Percentiles rank a stretch among this genome's conserved stretches.
phyloP scores from a whole-genome alignment of 2,888 invertebrate species.

The Dynastes grantii region DNA sequence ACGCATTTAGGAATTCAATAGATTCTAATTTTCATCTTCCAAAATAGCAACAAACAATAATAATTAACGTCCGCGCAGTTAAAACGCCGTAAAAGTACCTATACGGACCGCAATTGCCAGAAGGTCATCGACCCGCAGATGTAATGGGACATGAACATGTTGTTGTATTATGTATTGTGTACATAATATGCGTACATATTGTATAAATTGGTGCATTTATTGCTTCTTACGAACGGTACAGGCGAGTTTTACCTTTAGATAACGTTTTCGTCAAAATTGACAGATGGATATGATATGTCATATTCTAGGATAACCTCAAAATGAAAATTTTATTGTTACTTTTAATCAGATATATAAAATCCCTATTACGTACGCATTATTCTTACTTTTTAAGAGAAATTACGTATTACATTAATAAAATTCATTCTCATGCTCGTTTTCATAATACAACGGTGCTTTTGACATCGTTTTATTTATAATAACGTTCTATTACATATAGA shows the following conservation, averaged over 20 bases:
- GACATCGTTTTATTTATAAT: no score
- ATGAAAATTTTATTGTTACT: no score
- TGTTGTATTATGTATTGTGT: constrained; percentile 19
- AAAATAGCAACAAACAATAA: neutral
- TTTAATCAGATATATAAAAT: no score
- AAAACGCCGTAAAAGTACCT: neutral
- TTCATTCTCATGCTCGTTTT: no score
- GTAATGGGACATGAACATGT: constrained; percentile 10
- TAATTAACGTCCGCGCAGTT: constrained; percentile 37
- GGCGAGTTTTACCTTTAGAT: neutral
- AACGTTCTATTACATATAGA: no score
- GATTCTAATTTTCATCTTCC: neutral
- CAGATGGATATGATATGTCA: neutral
- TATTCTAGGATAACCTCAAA: no score
- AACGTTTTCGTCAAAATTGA: neutral
- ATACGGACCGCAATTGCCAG: constrained; percentile 1
- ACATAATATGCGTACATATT: neutral
- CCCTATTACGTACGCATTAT: no score
- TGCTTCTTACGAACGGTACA: neutral
- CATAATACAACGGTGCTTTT: no score
- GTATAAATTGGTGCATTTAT: neutral
- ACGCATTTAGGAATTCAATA: neutral
- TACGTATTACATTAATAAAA: no score
- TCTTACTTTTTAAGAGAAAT: no score
- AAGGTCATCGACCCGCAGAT: constrained; percentile 8